Evolutionary conservation across 2,113 vertebrate species (phyloP), one percentile per base, ranked within the genome.

Genomic region (Mohoua ochrocephala): DNA sequence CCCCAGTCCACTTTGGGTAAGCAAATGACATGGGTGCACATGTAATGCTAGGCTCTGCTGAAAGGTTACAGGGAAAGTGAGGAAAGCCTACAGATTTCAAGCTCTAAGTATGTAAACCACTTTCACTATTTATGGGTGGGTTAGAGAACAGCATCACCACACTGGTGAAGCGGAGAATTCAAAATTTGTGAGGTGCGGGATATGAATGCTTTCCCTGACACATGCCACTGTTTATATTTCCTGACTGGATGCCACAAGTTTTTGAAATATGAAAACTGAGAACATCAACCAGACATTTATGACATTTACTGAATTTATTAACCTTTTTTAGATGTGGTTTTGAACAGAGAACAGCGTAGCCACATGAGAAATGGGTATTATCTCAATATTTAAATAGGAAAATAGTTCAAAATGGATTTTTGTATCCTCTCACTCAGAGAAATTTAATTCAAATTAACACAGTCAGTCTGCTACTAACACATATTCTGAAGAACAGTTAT

Each of bases 231-330:
- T 87, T 94, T 60, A 45, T 81, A 59, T 64, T 81, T 87, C 53
- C 28, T 64, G 57, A 89, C 44, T 76, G 74, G 41, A 85, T 73
- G 50, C 17, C 2, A 0, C 57, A 73, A 61, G 21, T 10, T 91
- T 94, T 63, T 95, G 84, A 93, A 93, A 91, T 53, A 87, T 7
- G 37, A 91, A 87, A 91, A 76, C 57, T 69, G 86, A 89, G 81
- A 87, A 39, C 27, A 71, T 83, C 44, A 94, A 33, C 7, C 31
- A 85, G 67, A 41, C 2, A 30, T 87, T 82, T 69, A 69, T 37
- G 47, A 85, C 27, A 83, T 73, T 79, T 93, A 37, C 37, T 53
- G 26, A 75, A 84, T 91, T 60, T 87, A 79, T 79, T 82, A 79
- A 79, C 76, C 50, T 88, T 86, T 93, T 95, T 88, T 80, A 88